Evolutionary conservation across 2,113 vertebrate species (phyloP), one percentile per base, ranked within the genome.

Genomic region (Hyperoodon ampullatus): DNA sequence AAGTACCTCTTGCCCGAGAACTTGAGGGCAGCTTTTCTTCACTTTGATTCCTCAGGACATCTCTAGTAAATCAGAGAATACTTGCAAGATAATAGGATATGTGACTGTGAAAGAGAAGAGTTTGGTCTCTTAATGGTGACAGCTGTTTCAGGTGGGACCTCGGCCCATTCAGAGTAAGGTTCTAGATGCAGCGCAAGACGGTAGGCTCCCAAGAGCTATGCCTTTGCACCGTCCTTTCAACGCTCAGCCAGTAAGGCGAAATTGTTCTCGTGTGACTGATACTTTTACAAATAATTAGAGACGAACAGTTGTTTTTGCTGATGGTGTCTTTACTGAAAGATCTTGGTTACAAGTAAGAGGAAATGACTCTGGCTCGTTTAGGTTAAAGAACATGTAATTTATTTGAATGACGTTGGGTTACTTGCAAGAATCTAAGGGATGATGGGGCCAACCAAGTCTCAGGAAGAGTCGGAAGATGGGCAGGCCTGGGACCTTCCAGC

Each of bases 201-300:
- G 0, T 0, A 0, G 8, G 26, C 1, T 3, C 61, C 30, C 2
- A 33, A 18, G 60, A 65, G 16, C 77, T 30, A 0, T 0, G 11
- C 78, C 94, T 82, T 61, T 1, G 2, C 33, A 7, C 77, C 44
- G 39, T 4, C 30, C 83, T 68, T 47, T 82, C 28, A 55, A 12
- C 39, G 13, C 28, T 33, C 47, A 91, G 7, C 75, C 24, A 28
- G 53, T 2, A 55, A 86, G 47, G 44, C 10, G 4, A 42, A 90
- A 18, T 2, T 3, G 9, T 83, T 53, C 71, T 47, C 18, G 2
- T 4, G 14, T 74, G 47, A 42, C 24, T 42, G n/a, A 24, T 10
- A 3, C 8, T 88, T 96, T 50, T 47, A 60, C 50, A 63, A 85
- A 58, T 93, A 42, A 85, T 72, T 65, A 47, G 30, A 92, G 80